Conservation (phyloP, 2,797 vertebrate species). For the Pangasius mekongensis region DNA sequence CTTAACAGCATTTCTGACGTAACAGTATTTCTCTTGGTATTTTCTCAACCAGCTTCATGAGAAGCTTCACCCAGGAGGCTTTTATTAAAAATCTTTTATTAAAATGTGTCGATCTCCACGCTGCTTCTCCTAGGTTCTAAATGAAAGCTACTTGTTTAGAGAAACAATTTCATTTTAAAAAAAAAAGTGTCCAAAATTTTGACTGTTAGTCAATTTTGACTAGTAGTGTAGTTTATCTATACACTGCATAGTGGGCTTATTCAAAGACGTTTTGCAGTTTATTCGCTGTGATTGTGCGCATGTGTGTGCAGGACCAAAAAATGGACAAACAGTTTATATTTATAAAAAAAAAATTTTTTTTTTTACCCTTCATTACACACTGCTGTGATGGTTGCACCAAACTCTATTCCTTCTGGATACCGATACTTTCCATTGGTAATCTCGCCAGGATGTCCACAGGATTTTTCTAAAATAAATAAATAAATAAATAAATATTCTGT, state of each 20-base stretch:
- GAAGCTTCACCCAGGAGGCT: neutral
- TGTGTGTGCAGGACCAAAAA: neutral
- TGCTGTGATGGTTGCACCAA: constrained; percentile 37
- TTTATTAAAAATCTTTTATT: neutral
- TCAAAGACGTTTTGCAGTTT: neutral
- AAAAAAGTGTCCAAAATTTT: neutral
- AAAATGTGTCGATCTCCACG: neutral
- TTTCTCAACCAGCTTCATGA: neutral
- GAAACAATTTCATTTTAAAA: neutral
- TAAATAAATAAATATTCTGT: neutral
- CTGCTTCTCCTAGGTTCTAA: neutral
- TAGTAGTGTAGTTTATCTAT: neutral
- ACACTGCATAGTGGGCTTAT: neutral
- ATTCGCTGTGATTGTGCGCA: neutral
- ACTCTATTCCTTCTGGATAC: neutral
- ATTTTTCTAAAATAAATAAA: constrained; percentile 28
- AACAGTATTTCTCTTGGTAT: neutral
- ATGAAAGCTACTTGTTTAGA: neutral
- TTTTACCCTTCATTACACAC: neutral
- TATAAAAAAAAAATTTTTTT: too few species aligned
- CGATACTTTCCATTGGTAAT: neutral
- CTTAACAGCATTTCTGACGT: neutral
- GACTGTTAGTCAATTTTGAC: neutral
- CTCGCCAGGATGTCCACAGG: constrained; percentile 36
- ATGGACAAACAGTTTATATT: neutral